A percentile compares a stretch with the other conserved stretches of the same genome.
Conservation (phyloP, 2,797 vertebrate genomes). For the Cetoscarus ocellatus region DNA sequence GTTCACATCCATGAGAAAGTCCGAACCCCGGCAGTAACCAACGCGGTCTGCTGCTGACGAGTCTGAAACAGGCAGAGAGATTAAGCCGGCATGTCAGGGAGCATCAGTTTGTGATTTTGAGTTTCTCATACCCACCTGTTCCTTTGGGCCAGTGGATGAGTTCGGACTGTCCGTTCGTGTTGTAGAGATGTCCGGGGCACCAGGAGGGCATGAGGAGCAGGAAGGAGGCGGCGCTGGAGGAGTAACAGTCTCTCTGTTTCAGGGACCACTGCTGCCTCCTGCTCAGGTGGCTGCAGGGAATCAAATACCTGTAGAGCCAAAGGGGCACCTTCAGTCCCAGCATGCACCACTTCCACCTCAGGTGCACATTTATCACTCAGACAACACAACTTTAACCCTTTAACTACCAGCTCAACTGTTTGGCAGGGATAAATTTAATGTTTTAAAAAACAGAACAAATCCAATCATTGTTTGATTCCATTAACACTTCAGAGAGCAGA, state of each 20-base stretch:
- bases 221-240: slow-evolving; percentile 88
- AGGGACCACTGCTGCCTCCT: slow-evolving; percentile 84
- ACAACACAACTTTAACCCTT: too few species aligned
- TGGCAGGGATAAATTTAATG: too few species aligned
- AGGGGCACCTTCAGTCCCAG: background rate
- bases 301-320: slow-evolving; percentile 88
- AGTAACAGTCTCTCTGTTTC: slow-evolving; percentile 89
- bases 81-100: background rate
- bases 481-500: too few species aligned
- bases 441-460: too few species aligned
- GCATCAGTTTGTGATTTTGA: accelerated
- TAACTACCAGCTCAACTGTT: too few species aligned
- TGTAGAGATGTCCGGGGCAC: slow-evolving; percentile 82
- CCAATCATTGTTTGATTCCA: too few species aligned
- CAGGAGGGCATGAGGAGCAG: slow-evolving; percentile 91
- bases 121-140: slow-evolving; percentile 51
- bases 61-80: slow-evolving; percentile 37
- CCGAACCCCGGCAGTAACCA: slow-evolving; percentile 83
- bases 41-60: slow-evolving; percentile 58
- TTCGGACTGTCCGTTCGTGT: slow-evolving; percentile 72
- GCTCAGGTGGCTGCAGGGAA: slow-evolving; percentile 93
- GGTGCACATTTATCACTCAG: too few species aligned
- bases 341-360: background rate
- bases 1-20: slow-evolving; percentile 88
- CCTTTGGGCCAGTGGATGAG: slow-evolving; percentile 90